phyloP scores from a whole-genome alignment of 1,140 invertebrate species.

The Drosophila lowei region DNA sequence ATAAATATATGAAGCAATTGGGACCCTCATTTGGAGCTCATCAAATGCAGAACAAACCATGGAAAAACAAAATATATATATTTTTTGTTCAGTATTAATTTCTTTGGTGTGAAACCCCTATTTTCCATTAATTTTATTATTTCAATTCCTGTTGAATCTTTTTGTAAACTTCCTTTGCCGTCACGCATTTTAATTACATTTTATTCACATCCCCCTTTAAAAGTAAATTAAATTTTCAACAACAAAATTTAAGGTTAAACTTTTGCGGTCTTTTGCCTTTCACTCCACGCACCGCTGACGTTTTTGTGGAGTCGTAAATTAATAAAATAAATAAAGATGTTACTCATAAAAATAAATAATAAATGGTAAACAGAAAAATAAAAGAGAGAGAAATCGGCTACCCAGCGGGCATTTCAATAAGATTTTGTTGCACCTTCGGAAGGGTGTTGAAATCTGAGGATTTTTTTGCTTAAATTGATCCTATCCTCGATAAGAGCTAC shows the following conservation, averaged over 20 bases:
- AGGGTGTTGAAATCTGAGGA: too few species aligned
- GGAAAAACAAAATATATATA: background rate
- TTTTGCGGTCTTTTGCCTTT: conserved; percentile 42
- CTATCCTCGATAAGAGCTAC: too few species aligned
- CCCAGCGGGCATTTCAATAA: background rate
- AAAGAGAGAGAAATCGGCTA: conserved; percentile 2
- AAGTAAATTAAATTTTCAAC: conserved; percentile 13
- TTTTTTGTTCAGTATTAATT: background rate
- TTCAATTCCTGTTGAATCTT: background rate
- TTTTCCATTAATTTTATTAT: conserved; percentile 1
- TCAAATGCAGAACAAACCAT: too few species aligned
- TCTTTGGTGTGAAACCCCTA: background rate
- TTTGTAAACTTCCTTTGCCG: background rate
- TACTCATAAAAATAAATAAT: conserved; percentile 29
- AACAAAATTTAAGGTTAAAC: conserved; percentile 39
- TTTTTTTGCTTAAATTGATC: too few species aligned
- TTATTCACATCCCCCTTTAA: conserved; percentile 26
- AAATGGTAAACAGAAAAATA: background rate
- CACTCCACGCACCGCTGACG: conserved; percentile 51
- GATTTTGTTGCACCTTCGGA: too few species aligned
- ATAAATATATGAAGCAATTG: background rate
- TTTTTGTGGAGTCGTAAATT: conserved; percentile 29
- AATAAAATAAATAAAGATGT: conserved; percentile 51
- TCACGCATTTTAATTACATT: conserved; percentile 40
- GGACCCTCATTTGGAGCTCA: too few species aligned